phyloP scores from a whole-genome alignment of 2,888 invertebrate genomes.

The Branchipolynoe longqiensis region DNA sequence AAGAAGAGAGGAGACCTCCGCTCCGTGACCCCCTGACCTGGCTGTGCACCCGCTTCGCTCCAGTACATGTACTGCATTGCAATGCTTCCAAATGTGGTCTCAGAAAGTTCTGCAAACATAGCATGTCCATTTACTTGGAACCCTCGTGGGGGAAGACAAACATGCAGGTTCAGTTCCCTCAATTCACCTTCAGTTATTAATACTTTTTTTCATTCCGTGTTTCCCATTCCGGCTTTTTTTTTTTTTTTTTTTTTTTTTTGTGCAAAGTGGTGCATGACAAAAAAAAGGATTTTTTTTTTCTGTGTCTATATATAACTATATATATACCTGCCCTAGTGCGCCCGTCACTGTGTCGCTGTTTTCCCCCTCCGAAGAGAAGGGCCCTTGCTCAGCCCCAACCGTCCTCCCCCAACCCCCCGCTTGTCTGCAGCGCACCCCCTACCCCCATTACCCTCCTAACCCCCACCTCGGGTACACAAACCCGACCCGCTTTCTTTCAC shows the following conservation, averaged over 20 bases:
- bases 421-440: too few species aligned
- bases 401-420: too few species aligned
- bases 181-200: constrained; percentile 55
- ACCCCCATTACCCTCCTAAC: constrained; percentile 41
- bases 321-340: constrained; percentile 42
- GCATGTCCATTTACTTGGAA: constrained; percentile 46
- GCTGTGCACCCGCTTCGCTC: constrained; percentile 33
- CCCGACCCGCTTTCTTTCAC: neutral
- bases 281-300: neutral
- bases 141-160: constrained; percentile 43
- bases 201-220: neutral
- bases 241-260: constrained; percentile 8
- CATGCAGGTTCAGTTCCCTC: constrained; percentile 32
- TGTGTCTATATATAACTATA: constrained; percentile 42
- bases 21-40: neutral
- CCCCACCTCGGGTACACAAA: neutral
- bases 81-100: constrained; percentile 54
- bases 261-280: constrained; percentile 25
- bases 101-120: constrained; percentile 55
- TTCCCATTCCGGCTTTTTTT: neutral
- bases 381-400: constrained; percentile 21
- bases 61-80: constrained; percentile 12
- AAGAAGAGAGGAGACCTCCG: constrained; percentile 42
- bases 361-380: too few species aligned
- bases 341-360: neutral